Evolutionary conservation across 2,797 vertebrate genomes (phyloP), one percentile per base, ranked within the genome.

Genomic region (Phataginus tetradactyla): DNA sequence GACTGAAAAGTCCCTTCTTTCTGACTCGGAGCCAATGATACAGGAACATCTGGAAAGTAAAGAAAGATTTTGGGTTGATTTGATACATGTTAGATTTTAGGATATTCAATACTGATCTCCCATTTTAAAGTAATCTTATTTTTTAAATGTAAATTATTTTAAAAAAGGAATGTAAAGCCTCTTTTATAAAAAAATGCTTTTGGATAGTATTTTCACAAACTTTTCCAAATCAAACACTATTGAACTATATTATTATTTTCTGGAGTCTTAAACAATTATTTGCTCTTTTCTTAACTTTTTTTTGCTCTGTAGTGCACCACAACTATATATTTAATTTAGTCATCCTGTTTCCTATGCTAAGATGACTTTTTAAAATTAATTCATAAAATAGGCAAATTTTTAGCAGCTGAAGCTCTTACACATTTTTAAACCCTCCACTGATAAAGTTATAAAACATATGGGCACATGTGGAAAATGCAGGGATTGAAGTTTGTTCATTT

Each of bases 161-260:
- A 71, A 42, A 68, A 78, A 81, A 93, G 32, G 37, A 72, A 93
- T 53, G 27, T 77, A 39, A 69, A 79, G 20, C 18, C 21, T 63
- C 39, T 80, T 79, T 83, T 72, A 69, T 39, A 20, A 75, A 77
- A 75, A 81, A 55, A n/a, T 74, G 2, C 17, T 87, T 75, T 72
- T 72, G 39, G 34, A 51, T 85, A 64, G 39, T 86, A 63, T 95
- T 94, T 97, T 75, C 37, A 86, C 6, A 93, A 42, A 92, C 77
- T 27, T 90, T 92, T 64, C 53, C 68, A 88, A 84, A 21, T 81
- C 84, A 95, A 51, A 83, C 53, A 20, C 72, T 86, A 11, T 78
- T 86, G 34, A 94, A 96, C 74, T 95, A 1, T 64, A 45, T 94
- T 92, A 53, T 93, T n/a, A 92, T 94, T 96, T 94, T 95, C 86